Percentiles rank a stretch among this genome's conserved stretches.
phyloP scores from a whole-genome alignment of 2,113 vertebrate genomes.

The Sclerurus mexicanus region DNA sequence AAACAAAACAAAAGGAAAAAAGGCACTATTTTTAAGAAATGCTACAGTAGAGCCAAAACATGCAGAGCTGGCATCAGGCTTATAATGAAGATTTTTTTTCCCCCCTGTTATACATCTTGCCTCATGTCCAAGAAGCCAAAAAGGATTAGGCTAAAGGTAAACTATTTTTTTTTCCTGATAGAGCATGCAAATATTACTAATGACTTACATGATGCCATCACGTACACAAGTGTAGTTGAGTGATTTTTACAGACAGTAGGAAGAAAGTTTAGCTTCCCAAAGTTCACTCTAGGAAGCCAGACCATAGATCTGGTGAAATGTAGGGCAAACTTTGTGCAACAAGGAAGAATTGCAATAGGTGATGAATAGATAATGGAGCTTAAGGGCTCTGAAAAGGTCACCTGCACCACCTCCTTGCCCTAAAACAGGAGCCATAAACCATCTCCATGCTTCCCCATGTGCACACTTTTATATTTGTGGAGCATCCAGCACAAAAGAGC shows the following conservation, averaged over 20 bases:
- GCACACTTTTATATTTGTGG: neutral
- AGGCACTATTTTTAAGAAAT: neutral
- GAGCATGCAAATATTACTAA: neutral
- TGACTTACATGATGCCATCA: neutral
- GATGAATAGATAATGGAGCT: slow-evolving; percentile 12
- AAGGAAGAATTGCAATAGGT: neutral
- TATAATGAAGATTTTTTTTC: neutral
- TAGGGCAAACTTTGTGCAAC: neutral
- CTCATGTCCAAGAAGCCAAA: neutral
- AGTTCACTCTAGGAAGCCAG: neutral
- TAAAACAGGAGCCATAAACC: slow-evolving; percentile 34
- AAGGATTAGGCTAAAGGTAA: neutral
- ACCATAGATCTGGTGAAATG: neutral
- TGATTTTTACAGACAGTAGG: neutral
- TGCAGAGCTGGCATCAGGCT: neutral
- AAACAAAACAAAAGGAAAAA: neutral
- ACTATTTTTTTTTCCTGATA: neutral
- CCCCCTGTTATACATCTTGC: neutral
- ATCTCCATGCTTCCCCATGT: neutral
- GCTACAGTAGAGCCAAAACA: neutral
- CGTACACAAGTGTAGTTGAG: rapidly evolving
- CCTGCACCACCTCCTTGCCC: neutral
- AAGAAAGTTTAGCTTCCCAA: neutral
- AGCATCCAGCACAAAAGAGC: slow-evolving; percentile 28
- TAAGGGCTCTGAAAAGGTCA: slow-evolving; percentile 20